These are phyloP conservation scores for Drosophila willistoni DNA, from an alignment of 1,140 invertebrate genomes.

Conservation along the genomic window DNA sequence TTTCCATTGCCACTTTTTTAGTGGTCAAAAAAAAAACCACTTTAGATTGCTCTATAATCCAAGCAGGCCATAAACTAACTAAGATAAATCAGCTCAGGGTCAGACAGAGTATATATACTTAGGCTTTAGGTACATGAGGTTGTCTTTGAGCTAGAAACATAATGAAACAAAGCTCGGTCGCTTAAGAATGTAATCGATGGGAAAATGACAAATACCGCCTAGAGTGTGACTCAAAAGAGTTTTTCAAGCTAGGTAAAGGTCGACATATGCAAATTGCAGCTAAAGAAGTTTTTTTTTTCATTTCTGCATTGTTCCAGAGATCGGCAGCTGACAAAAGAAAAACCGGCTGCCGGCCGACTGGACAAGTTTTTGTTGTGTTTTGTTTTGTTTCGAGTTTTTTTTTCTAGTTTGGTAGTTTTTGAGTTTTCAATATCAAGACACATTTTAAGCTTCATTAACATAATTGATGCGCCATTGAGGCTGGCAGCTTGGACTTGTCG, in stretches of 20 bases:
- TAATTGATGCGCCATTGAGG: slow-evolving; percentile 78
- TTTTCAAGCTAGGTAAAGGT: slow-evolving; percentile 54
- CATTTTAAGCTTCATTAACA: slow-evolving; percentile 78
- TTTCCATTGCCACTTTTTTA: no score
- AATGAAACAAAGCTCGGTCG: slow-evolving; percentile 41
- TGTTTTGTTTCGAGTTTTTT: slow-evolving; percentile 16
- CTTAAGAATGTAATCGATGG: slow-evolving; percentile 45
- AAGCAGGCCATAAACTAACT: neutral
- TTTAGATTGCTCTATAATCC: no score
- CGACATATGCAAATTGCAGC: slow-evolving; percentile 66
- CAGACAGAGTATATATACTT: slow-evolving; percentile 41
- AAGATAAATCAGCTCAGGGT: slow-evolving; percentile 68
- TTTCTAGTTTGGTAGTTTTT: slow-evolving; percentile 4
- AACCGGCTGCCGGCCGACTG: slow-evolving; percentile 63
- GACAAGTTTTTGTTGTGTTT: slow-evolving; percentile 18
- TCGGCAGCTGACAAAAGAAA: slow-evolving; percentile 45
- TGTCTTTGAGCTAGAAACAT: neutral
- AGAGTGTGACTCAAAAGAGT: slow-evolving; percentile 47
- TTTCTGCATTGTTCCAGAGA: slow-evolving; percentile 32
- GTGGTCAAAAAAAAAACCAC: no score
- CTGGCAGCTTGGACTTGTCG: slow-evolving; percentile 39
- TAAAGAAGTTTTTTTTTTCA: slow-evolving; percentile 33
- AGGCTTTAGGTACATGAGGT: slow-evolving; percentile 12
- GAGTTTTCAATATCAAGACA: slow-evolving; percentile 74
- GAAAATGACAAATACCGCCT: slow-evolving; percentile 42